Base-by-base conservation (phyloP, 1,140 invertebrate species). In the Drepana arcuata region DNA sequence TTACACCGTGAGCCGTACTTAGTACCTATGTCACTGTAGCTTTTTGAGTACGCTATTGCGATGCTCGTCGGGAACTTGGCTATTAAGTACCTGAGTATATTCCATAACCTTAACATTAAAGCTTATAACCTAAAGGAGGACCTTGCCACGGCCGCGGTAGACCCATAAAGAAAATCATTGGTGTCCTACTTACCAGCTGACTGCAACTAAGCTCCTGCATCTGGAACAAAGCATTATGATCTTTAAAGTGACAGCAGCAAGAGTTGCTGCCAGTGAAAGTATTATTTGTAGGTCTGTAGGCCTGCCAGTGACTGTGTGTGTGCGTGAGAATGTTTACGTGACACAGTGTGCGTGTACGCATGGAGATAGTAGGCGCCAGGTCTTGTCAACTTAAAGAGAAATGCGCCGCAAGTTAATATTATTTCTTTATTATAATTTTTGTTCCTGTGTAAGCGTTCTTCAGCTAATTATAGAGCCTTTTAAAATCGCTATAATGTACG, bases 221-320 rank as follows among this genome's bases (percentile, higher is more conserved):
- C 24, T 7, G 6, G 6, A 10, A 4, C 4, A 26, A 10, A 3
- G 2, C 6, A 26, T 4, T 26, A 26, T 21, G 4, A 21, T 9
- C 18, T 26, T 10, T 26, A 10, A 26, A 10, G 2, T 10, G 14
- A 18, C 7, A 27, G 4, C 31, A 12, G 35, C 12, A 53, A 34
- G 45, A 18, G 25, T 30, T 16, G 27, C 7, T 25, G 30, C 39
- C 14, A 33, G 57, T 48, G 68, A 73, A 66, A 67, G 63, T 57
- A 43, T 34, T 14, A 51, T 70, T 73, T 68, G 67, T 81, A 77
- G 77, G 77, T 81, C 77, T 81, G 63, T 81, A 81, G 77, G 77
- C 72, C 72, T 79, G 54, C 30, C 35, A 29, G 30, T 16, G 21
- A 36, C 29, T 32, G 42, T 23, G 16, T 60, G 73, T 67, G 62